Conservation (phyloP, 1,140 invertebrate species). For the Scaptomyza graminum region DNA sequence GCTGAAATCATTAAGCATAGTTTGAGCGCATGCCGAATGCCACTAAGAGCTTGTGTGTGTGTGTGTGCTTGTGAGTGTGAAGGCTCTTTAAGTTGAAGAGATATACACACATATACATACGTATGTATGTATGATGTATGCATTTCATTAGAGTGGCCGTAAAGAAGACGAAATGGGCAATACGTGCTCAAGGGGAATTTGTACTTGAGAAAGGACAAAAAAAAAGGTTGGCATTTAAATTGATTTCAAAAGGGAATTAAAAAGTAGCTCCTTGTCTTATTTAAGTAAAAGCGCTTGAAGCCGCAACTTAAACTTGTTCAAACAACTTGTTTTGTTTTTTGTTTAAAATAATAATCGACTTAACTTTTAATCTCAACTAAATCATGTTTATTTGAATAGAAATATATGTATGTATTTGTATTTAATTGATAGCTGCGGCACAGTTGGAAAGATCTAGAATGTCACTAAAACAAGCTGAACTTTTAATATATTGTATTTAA, state of each 20-base stretch:
- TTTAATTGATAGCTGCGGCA: too few species aligned
- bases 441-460: too few species aligned
- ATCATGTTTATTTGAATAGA: too few species aligned
- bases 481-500: too few species aligned
- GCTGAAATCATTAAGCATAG: slow-evolving; percentile 72
- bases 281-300: neutral
- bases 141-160: slow-evolving; percentile 19
- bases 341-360: too few species aligned
- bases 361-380: too few species aligned
- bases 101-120: neutral
- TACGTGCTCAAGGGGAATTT: neutral
- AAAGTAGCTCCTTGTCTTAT: neutral
- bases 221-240: neutral
- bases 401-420: too few species aligned
- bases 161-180: neutral
- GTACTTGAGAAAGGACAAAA: neutral
- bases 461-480: too few species aligned
- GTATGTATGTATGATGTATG: slow-evolving; percentile 1
- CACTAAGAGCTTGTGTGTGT: neutral
- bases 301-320: too few species aligned
- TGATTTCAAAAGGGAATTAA: neutral
- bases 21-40: slow-evolving; percentile 40
- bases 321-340: too few species aligned
- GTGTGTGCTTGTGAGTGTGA: slow-evolving; percentile 12
- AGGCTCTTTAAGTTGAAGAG: slow-evolving; percentile 12